These are phyloP conservation scores for Tanypteryx hageni DNA, from an alignment of 2,888 invertebrate genomes.

Conservation along the genomic window DNA sequence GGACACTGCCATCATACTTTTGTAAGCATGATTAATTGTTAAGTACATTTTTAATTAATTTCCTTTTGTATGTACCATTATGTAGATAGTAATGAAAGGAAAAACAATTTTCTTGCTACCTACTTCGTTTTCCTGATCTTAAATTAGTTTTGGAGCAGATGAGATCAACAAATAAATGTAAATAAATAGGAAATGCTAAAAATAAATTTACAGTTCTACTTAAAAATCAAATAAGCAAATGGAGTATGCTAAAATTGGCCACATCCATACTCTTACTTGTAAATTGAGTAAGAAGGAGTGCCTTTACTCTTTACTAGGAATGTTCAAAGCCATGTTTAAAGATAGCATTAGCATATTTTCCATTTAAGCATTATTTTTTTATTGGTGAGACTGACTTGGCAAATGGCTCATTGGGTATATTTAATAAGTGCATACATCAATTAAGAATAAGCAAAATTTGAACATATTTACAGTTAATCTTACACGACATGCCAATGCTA, in stretches of 20 bases:
- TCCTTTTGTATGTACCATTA: slow-evolving; percentile 31
- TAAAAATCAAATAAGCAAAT: slow-evolving; percentile 24
- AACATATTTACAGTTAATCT: slow-evolving; percentile 62
- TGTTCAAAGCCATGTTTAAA: neutral
- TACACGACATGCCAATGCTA: slow-evolving; percentile 34
- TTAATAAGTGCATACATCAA: slow-evolving; percentile 40
- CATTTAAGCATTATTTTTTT: slow-evolving; percentile 16
- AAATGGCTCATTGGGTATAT: slow-evolving; percentile 1
- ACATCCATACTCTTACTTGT: slow-evolving; percentile 58
- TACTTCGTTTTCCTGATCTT: slow-evolving; percentile 42
- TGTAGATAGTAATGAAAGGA: slow-evolving; percentile 49
- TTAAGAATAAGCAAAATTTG: slow-evolving; percentile 29
- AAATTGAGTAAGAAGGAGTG: slow-evolving; percentile 63
- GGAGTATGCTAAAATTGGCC: neutral
- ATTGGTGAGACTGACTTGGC: slow-evolving; percentile 9
- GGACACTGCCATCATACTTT: slow-evolving; percentile 46
- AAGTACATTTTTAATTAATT: slow-evolving; percentile 51
- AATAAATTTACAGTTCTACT: slow-evolving; percentile 51
- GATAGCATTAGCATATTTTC: neutral
- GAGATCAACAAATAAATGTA: slow-evolving; percentile 58
- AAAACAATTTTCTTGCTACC: slow-evolving; percentile 22
- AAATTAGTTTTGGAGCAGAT: slow-evolving; percentile 49
- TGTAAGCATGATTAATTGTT: slow-evolving; percentile 37
- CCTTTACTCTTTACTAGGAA: neutral
- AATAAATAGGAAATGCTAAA: slow-evolving; percentile 49